Evolutionary conservation across 2,113 vertebrate species (phyloP).

Genomic region (Lucifuga dentata): DNA sequence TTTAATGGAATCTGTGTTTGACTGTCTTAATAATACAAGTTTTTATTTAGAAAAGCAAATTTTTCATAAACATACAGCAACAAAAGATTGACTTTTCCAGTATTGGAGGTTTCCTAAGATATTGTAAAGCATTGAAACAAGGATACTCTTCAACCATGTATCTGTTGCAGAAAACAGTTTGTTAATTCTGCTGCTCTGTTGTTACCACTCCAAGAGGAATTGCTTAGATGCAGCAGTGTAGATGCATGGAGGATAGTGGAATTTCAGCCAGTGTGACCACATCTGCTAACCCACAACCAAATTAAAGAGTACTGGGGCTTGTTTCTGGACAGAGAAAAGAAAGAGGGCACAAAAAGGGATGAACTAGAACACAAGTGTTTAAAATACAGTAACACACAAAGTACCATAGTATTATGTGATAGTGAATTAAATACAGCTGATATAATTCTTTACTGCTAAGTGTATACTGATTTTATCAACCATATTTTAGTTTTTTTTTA

Average conservation of each 20-base stretch:
- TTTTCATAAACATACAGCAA: neutral
- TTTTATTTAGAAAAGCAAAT: neutral
- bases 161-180: no score
- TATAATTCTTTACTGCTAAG: constrained; percentile 41
- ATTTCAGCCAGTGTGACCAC: neutral
- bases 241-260: neutral
- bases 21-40: neutral
- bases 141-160: neutral
- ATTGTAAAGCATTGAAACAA: neutral
- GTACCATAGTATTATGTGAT: constrained; percentile 36
- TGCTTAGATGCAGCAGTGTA: neutral
- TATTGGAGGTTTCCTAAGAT: neutral
- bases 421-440: constrained; percentile 42
- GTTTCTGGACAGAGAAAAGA: constrained; percentile 50
- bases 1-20: neutral
- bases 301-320: constrained; percentile 25
- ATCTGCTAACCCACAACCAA: constrained; percentile 12
- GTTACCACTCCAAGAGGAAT: neutral
- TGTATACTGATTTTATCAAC: constrained; percentile 37
- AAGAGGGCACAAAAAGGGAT: constrained; percentile 20
- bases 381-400: constrained; percentile 32
- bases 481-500: constrained; percentile 45
- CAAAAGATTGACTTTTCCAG: neutral
- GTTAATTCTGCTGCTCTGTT: neutral
- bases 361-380: constrained; percentile 12